Percentiles rank a stretch among this genome's conserved stretches.
phyloP scores from a whole-genome alignment of 1,140 invertebrate genomes.

The Lepeophtheirus salmonis region DNA sequence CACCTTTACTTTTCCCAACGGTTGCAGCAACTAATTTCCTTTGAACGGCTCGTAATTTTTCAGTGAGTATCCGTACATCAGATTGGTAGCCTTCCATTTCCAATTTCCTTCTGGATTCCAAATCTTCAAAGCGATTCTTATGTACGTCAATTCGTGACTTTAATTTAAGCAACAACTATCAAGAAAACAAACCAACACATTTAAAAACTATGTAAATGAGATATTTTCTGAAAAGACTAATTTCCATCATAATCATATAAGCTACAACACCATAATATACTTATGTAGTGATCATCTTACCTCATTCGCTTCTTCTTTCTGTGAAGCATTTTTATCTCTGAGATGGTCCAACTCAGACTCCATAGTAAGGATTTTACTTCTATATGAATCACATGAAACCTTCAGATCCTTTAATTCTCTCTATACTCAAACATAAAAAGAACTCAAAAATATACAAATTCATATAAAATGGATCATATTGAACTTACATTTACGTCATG shows the following conservation, averaged over 20 bases:
- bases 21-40: background rate
- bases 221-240: conserved; percentile 12
- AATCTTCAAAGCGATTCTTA: conserved; percentile 6
- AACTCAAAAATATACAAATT: background rate
- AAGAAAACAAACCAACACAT: conserved; percentile 5
- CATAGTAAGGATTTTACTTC: background rate
- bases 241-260: conserved; percentile 2
- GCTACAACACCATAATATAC: background rate
- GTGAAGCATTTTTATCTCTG: background rate
- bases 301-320: background rate
- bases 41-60: conserved; percentile 19
- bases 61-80: conserved; percentile 16
- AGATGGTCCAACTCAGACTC: background rate
- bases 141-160: conserved; percentile 16
- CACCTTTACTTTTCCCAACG: conserved; percentile 1
- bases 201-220: conserved; percentile 14
- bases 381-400: background rate
- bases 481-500: background rate
- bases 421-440: background rate
- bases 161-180: background rate
- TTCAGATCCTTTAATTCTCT: background rate
- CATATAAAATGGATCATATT: too few species aligned
- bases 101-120: conserved; percentile 16
- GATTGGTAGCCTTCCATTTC: conserved; percentile 20
- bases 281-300: background rate